phyloP scores from a whole-genome alignment of 2,888 invertebrate genomes.

The Trilocha varians region DNA sequence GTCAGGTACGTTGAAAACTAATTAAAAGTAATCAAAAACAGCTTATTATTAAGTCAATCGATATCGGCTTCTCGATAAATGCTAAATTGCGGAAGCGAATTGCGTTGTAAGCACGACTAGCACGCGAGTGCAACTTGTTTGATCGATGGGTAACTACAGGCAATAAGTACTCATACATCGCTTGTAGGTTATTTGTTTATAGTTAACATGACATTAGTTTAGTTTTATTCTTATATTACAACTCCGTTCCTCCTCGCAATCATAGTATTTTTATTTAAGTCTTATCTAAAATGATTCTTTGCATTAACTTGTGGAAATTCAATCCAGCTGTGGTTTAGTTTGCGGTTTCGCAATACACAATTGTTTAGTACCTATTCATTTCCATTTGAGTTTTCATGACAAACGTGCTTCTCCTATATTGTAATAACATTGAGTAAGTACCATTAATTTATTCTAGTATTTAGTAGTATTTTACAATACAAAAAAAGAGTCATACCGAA shows the following conservation, averaged over 20 bases:
- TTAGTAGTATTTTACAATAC: too few relatives aligned
- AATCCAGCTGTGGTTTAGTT: neutral
- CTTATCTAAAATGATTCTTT: too few relatives aligned
- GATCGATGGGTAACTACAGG: constrained; percentile 21
- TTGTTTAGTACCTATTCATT: constrained; percentile 15
- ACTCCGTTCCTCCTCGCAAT: too few relatives aligned
- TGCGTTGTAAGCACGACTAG: constrained; percentile 11
- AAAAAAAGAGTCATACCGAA: too few relatives aligned
- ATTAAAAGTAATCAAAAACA: too few relatives aligned
- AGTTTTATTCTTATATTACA: too few relatives aligned
- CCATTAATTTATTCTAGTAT: neutral
- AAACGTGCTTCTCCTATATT: neutral
- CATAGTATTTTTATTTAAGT: too few relatives aligned
- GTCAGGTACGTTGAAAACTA: too few relatives aligned
- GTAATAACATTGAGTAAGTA: neutral
- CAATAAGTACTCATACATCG: constrained; percentile 4
- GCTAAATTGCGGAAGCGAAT: neutral
- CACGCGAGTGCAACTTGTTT: constrained; percentile 56
- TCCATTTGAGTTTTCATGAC: constrained; percentile 29
- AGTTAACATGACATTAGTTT: too few relatives aligned
- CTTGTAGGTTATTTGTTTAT: too few relatives aligned
- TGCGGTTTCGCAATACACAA: neutral
- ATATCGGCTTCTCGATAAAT: neutral
- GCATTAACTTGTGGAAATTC: neutral
- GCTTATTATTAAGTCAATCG: too few relatives aligned